phyloP scores from a whole-genome alignment of 2,797 vertebrate species.

The Pseudochromis fuscus region DNA sequence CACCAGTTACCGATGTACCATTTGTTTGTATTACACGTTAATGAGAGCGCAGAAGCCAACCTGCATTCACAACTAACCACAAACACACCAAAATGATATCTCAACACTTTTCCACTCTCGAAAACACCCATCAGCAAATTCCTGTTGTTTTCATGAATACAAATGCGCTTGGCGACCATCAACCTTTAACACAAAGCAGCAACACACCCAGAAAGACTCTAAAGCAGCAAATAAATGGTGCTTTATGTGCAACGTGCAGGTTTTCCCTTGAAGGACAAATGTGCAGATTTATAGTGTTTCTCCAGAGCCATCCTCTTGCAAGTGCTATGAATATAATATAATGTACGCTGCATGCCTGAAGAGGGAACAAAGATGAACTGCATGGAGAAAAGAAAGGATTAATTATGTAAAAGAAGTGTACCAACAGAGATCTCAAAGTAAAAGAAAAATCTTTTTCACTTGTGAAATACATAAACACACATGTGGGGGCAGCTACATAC shows the following conservation, averaged over 20 bases:
- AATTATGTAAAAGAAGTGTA: no score
- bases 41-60: slow-evolving; percentile 13
- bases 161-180: slow-evolving; percentile 1
- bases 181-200: slow-evolving; percentile 23
- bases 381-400: no score
- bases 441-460: no score
- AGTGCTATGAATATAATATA: no score
- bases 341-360: no score
- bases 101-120: slow-evolving; percentile 11
- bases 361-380: no score
- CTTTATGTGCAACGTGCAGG: not conserved
- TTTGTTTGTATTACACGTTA: slow-evolving; percentile 34
- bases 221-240: not conserved
- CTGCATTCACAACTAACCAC: not conserved
- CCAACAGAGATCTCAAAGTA: no score
- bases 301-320: no score
- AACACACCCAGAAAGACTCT: not conserved
- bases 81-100: slow-evolving; percentile 17
- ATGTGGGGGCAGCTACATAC: no score
- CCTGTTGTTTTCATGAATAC: slow-evolving; percentile 39
- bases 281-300: slow-evolving; percentile 6
- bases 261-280: slow-evolving; percentile 17
- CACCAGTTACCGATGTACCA: not conserved
- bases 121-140: slow-evolving; percentile 38
- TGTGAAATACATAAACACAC: no score